Evolutionary conservation across 2,797 vertebrate genomes (phyloP).

Genomic region (Onychomys leucogaster): DNA sequence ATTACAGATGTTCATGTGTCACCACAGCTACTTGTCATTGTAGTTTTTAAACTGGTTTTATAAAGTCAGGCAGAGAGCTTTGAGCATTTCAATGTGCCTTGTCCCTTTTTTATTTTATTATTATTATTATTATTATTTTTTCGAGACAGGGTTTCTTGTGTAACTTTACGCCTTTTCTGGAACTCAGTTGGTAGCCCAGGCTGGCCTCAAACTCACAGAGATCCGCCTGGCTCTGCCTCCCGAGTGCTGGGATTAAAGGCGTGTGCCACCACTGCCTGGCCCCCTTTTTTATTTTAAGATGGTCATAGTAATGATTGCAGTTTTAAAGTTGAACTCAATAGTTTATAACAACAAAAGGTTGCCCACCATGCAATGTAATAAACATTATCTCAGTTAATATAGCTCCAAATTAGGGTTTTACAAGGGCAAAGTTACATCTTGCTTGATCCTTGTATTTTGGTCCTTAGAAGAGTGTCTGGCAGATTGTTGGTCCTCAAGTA

Average conservation of each 20-base stretch:
- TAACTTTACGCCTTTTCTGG: too few relatives aligned
- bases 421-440: background rate
- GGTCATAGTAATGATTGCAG: conserved; percentile 27
- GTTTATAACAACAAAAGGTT: conserved; percentile 55
- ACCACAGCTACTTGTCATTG: background rate
- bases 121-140: too few relatives aligned
- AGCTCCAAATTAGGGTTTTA: conserved; percentile 15
- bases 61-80: conserved; percentile 19
- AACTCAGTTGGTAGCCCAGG: too few relatives aligned
- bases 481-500: background rate
- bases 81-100: conserved; percentile 20
- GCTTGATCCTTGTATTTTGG: background rate
- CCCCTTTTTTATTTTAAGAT: conserved; percentile 4
- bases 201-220: too few relatives aligned
- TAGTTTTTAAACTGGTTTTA: conserved; percentile 50
- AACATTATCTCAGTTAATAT: conserved; percentile 19
- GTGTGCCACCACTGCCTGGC: too few relatives aligned
- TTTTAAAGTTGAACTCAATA: conserved; percentile 27
- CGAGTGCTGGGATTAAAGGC: too few relatives aligned
- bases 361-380: conserved; percentile 29
- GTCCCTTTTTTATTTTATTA: background rate
- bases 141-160: too few relatives aligned
- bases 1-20: background rate
- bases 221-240: too few relatives aligned
- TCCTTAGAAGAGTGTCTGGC: background rate